Evolutionary conservation across 2,888 invertebrate genomes (phyloP).

Genomic region (Protodeltote pygarga): DNA sequence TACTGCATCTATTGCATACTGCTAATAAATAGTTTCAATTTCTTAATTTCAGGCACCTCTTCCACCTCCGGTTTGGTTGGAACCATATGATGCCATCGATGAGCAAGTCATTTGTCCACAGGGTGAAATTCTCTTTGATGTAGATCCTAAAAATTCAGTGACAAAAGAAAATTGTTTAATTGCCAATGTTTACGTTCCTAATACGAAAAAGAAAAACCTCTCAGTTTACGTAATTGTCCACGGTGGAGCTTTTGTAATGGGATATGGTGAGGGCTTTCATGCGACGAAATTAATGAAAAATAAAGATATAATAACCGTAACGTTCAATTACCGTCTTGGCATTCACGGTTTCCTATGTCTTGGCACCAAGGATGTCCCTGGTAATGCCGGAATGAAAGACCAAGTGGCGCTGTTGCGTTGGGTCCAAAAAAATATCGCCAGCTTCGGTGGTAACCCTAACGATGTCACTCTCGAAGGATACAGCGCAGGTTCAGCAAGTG

Average conservation of each 20-base stretch:
- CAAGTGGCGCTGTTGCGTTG: slow-evolving; percentile 57
- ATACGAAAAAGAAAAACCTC: slow-evolving; percentile 34
- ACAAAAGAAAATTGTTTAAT: slow-evolving; percentile 59
- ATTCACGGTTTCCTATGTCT: slow-evolving; percentile 54
- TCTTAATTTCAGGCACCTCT: slow-evolving; percentile 46
- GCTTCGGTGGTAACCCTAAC: slow-evolving; percentile 59
- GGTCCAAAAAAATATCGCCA: slow-evolving; percentile 57
- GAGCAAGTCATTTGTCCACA: no score
- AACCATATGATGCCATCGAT: no score
- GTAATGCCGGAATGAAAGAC: slow-evolving; percentile 64
- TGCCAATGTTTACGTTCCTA: slow-evolving; percentile 53
- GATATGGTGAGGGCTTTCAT: slow-evolving; percentile 36
- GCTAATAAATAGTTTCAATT: no score
- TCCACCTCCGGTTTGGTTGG: no score
- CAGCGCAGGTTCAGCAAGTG: slow-evolving; percentile 54
- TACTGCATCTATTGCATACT: no score
- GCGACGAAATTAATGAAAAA: slow-evolving; percentile 40
- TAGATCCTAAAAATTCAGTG: no score
- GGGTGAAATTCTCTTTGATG: no score
- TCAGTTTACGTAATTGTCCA: slow-evolving; percentile 60
- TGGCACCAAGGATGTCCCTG: slow-evolving; percentile 57
- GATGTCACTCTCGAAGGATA: slow-evolving; percentile 56
- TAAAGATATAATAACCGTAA: slow-evolving; percentile 51
- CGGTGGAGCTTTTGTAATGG: slow-evolving; percentile 57
- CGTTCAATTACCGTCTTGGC: slow-evolving; percentile 56